These are phyloP conservation scores for Hippopotamus amphibius DNA, from an alignment of 2,113 vertebrate genomes.

Conservation along the genomic window DNA sequence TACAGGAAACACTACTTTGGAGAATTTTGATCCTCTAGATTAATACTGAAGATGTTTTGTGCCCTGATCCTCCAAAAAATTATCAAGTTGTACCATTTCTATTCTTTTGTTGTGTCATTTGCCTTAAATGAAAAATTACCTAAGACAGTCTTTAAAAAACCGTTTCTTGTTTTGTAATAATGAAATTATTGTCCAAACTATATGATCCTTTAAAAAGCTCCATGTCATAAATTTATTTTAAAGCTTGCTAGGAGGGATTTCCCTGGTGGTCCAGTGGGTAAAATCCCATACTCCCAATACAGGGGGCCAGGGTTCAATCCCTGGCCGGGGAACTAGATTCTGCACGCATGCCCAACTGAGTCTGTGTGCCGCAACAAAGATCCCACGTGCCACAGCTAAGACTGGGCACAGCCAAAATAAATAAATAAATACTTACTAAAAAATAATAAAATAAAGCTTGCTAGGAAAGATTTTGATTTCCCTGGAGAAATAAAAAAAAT, in stretches of 20 bases:
- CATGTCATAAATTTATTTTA: not conserved
- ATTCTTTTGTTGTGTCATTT: not conserved
- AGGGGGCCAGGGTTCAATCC: no score
- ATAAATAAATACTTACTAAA: no score
- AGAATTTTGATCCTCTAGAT: not conserved
- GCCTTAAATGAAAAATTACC: not conserved
- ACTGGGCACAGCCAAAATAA: no score
- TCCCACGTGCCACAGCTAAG: rapidly evolving
- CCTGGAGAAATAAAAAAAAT: not conserved
- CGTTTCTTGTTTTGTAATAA: not conserved
- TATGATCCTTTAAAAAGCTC: not conserved
- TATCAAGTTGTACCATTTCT: not conserved
- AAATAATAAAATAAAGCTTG: not conserved
- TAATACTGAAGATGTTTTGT: not conserved
- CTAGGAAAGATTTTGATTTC: not conserved
- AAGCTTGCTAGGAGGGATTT: not conserved
- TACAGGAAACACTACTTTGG: not conserved
- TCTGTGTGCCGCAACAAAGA: no score
- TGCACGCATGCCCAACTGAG: no score
- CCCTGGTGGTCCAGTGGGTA: no score
- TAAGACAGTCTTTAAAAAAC: not conserved
- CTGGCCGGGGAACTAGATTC: no score
- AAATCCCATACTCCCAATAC: no score
- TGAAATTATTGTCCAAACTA: not conserved
- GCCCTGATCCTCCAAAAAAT: not conserved